Evolutionary conservation across 1,140 invertebrate genomes (phyloP).

Genomic region (Papilio aristodemus): DNA sequence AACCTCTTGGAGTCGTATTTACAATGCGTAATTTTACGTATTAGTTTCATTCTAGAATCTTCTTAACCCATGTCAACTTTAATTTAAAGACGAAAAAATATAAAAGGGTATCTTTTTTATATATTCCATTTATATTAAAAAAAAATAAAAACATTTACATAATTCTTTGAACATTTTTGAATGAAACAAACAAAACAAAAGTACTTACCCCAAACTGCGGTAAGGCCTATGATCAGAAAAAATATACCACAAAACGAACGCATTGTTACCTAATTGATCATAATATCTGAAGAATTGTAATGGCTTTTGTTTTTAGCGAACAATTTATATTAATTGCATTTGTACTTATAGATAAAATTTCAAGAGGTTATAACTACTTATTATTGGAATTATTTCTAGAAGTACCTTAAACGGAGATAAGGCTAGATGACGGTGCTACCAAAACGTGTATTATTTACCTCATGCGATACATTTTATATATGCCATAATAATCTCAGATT

Average conservation of each 20-base stretch:
- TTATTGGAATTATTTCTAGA: slow-evolving; percentile 12
- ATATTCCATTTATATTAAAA: too few species aligned
- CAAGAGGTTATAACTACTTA: not conserved
- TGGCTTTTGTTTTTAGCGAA: not conserved
- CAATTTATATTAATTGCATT: slow-evolving; percentile 21
- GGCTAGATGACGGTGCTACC: slow-evolving; percentile 6
- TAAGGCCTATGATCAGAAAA: not conserved
- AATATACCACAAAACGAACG: not conserved
- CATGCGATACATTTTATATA: too few species aligned
- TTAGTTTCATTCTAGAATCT: too few species aligned
- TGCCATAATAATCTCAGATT: too few species aligned
- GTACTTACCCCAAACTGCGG: not conserved
- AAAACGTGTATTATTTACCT: not conserved
- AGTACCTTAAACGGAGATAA: not conserved
- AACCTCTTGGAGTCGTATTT: too few species aligned
- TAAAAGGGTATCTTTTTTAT: too few species aligned
- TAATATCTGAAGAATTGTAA: not conserved
- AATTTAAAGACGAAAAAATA: too few species aligned
- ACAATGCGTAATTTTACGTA: too few species aligned
- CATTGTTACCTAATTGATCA: not conserved
- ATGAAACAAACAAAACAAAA: too few species aligned
- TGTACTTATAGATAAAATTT: slow-evolving; percentile 13
- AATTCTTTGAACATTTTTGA: too few species aligned
- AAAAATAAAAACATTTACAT: too few species aligned
- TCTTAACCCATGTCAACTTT: too few species aligned